A percentile compares a stretch with the other conserved stretches of the same genome.
Conservation (phyloP, 2,888 invertebrate genomes). For the Xylota segnis region DNA sequence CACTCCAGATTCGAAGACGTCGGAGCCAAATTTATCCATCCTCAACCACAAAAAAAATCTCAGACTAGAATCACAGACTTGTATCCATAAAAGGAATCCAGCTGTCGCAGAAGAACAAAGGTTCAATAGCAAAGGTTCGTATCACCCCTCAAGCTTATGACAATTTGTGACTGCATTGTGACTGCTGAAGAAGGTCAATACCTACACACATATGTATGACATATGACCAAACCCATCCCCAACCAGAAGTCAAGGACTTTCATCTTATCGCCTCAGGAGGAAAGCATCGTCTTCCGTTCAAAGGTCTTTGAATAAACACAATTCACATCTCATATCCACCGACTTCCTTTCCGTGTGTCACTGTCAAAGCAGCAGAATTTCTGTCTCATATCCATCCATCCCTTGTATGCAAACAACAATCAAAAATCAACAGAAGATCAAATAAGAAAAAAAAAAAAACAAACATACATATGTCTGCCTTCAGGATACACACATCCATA, state of each 20-base stretch:
- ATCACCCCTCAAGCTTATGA: neutral
- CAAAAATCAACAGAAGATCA: constrained; percentile 55
- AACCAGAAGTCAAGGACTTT: neutral
- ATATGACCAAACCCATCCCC: neutral
- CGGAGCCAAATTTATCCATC: too few relatives aligned
- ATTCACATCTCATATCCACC: constrained; percentile 27
- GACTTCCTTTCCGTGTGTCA: constrained; percentile 25
- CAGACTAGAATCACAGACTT: too few relatives aligned
- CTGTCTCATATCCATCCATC: constrained; percentile 4
- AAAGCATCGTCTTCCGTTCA: neutral
- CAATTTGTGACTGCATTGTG: neutral
- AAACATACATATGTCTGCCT: constrained; percentile 16
- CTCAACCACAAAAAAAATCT: too few relatives aligned
- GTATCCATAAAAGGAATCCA: too few relatives aligned
- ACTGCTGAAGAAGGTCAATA: constrained; percentile 1
- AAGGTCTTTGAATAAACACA: constrained; percentile 24
- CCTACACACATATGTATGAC: too few relatives aligned
- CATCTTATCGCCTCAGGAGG: neutral
- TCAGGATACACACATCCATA: constrained; percentile 4
- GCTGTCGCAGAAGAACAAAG: too few relatives aligned
- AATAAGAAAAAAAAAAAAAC: constrained; percentile 27
- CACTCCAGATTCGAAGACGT: too few relatives aligned
- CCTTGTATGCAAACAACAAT: constrained; percentile 36
- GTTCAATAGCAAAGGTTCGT: too few relatives aligned
- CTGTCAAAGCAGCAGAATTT: constrained; percentile 12